These are phyloP conservation scores for Drosophila sp. DNA, from an alignment of 1,140 invertebrate genomes.

Conservation along the genomic window DNA sequence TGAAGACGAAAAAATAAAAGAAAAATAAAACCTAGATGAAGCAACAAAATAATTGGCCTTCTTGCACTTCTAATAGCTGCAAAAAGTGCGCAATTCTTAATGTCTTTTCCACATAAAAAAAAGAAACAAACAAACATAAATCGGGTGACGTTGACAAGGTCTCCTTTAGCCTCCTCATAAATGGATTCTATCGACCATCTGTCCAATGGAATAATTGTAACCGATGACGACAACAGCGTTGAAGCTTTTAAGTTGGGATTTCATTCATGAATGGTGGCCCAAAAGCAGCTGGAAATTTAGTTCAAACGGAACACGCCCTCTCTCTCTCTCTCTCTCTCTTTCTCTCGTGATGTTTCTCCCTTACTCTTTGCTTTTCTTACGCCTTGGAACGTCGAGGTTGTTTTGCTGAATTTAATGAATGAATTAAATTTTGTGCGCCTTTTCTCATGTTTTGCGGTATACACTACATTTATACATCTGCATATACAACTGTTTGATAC, in stretches of 20 bases:
- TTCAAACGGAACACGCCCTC: conserved; percentile 19
- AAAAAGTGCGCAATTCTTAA: conserved; percentile 25
- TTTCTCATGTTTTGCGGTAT: conserved; percentile 58
- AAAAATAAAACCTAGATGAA: conserved; percentile 5
- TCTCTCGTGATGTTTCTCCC: not conserved
- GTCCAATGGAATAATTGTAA: not conserved
- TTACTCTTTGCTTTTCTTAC: conserved; percentile 17
- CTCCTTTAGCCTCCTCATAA: not conserved
- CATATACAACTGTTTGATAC: not conserved
- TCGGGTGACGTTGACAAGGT: conserved; percentile 24
- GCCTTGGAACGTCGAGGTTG: conserved; percentile 36
- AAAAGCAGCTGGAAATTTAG: conserved; percentile 27
- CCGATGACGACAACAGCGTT: not conserved
- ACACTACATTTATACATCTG: conserved; percentile 16
- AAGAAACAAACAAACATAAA: conserved; percentile 1
- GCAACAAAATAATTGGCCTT: conserved; percentile 56
- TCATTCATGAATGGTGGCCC: conserved; percentile 43
- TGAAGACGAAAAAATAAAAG: conserved; percentile 2
- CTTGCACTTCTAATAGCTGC: conserved; percentile 32
- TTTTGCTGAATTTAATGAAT: conserved; percentile 74
- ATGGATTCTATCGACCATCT: not conserved
- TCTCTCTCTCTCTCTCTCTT: not conserved
- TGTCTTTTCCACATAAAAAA: not conserved
- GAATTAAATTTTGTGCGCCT: conserved; percentile 69
- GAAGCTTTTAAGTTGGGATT: conserved; percentile 22